These are phyloP conservation scores for Glossosoma conforme DNA, from an alignment of 1,140 invertebrate genomes.

Conservation along the genomic window DNA sequence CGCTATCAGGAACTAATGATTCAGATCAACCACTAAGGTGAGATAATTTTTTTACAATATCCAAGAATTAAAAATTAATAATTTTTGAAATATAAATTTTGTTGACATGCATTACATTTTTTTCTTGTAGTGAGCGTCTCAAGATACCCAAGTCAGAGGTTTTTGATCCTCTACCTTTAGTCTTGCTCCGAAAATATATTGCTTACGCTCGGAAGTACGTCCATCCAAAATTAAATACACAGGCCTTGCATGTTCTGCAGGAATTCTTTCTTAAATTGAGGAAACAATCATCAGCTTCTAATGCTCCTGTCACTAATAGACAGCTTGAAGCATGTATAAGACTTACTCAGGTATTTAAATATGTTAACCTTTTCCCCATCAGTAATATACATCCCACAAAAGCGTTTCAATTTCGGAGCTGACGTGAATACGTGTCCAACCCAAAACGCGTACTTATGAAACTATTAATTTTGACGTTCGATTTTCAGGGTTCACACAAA, in stretches of 20 bases:
- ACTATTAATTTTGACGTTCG: too few species aligned
- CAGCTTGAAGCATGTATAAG: conserved; percentile 86
- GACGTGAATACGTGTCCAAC: too few species aligned
- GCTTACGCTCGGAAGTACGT: conserved; percentile 88
- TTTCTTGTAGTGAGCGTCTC: conserved; percentile 50
- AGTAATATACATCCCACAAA: too few species aligned
- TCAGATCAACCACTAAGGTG: conserved; percentile 6
- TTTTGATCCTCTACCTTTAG: conserved; percentile 67
- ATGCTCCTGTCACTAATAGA: conserved; percentile 71
- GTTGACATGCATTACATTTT: background rate
- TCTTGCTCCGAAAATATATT: conserved; percentile 83
- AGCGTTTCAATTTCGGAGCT: too few species aligned
- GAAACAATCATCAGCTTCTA: conserved; percentile 47
- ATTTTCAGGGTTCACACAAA: too few species aligned
- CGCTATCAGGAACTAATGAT: conserved; percentile 16
- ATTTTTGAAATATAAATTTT: background rate
- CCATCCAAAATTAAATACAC: conserved; percentile 67
- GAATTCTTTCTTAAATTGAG: conserved; percentile 81
- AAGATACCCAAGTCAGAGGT: conserved; percentile 55
- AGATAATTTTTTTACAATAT: conserved; percentile 28
- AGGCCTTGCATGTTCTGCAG: conserved; percentile 66
- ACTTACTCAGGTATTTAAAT: conserved; percentile 65
- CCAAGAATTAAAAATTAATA: conserved; percentile 7
- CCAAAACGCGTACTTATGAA: too few species aligned
- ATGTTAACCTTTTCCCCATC: background rate